Percentiles rank a stretch among this genome's conserved stretches.
These are phyloP conservation scores for Pristionchus exspectatus DNA, from an alignment of 2,888 invertebrate species.

Conservation along the genomic window DNA sequence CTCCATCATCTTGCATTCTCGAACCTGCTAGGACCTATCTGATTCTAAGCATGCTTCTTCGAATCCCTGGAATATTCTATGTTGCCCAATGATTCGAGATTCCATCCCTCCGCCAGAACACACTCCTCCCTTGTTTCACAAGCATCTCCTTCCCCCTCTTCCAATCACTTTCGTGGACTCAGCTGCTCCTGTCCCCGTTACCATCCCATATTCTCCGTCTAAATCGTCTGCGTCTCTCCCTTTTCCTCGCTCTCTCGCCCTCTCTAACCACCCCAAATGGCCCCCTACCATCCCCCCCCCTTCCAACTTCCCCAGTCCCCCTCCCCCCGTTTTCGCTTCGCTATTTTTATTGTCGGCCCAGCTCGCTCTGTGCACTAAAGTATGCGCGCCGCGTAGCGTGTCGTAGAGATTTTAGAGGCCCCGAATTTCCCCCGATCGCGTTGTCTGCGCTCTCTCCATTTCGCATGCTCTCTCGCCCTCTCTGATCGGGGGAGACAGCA, in stretches of 20 bases:
- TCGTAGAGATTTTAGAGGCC: constrained; percentile 41
- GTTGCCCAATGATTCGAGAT: too few relatives aligned
- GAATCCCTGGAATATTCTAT: too few relatives aligned
- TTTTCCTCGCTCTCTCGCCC: neutral
- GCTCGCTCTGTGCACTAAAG: neutral
- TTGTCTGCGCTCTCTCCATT: neutral
- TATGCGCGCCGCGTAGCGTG: constrained; percentile 24
- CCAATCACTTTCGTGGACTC: neutral
- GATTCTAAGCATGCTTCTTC: neutral
- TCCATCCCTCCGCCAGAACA: too few relatives aligned
- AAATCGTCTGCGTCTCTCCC: neutral
- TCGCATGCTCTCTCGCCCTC: neutral
- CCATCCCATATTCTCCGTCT: neutral
- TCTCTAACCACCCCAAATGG: neutral
- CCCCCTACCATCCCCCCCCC: neutral
- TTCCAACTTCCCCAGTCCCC: constrained; percentile 2
- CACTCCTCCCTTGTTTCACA: neutral
- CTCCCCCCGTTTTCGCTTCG: neutral
- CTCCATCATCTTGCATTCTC: neutral
- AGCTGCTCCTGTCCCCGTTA: neutral
- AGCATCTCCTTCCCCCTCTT: neutral
- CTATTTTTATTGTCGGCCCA: constrained; percentile 21
- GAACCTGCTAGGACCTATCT: too few relatives aligned
- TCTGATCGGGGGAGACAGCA: neutral
- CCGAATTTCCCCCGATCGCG: neutral